phyloP scores from a whole-genome alignment of 2,797 vertebrate species.

The Thaleichthys pacificus region DNA sequence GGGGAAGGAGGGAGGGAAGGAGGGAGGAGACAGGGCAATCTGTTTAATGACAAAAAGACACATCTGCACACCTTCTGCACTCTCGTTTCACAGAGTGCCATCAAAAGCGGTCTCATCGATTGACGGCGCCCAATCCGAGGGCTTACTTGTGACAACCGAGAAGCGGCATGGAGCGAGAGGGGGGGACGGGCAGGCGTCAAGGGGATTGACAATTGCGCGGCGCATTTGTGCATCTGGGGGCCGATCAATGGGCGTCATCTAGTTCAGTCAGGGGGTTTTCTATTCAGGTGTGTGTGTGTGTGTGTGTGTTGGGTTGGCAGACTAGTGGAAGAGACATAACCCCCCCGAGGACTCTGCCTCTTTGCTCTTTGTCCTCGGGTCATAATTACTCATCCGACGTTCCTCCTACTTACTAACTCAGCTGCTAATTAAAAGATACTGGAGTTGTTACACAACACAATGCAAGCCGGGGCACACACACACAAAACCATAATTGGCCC shows the following conservation, averaged over 20 bases:
- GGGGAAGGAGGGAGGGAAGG: slow-evolving; percentile 4
- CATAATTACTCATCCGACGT: slow-evolving; percentile 40
- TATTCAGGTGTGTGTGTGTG: slow-evolving; percentile 20
- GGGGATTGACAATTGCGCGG: slow-evolving; percentile 36
- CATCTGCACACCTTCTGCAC: background rate
- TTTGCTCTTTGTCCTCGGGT: slow-evolving; percentile 26
- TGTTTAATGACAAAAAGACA: slow-evolving; percentile 14
- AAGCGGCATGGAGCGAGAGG: background rate
- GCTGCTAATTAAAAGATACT: slow-evolving; percentile 54
- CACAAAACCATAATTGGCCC: slow-evolving; percentile 28
- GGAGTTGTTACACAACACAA: slow-evolving; percentile 39
- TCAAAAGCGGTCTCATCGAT: slow-evolving; percentile 22
- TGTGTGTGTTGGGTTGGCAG: slow-evolving; percentile 10
- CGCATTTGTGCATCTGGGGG: slow-evolving; percentile 34
- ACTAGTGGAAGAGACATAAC: background rate
- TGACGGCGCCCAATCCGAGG: slow-evolving; percentile 28
- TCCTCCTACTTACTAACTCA: slow-evolving; percentile 20
- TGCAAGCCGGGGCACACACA: slow-evolving; percentile 24
- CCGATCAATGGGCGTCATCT: slow-evolving; percentile 43
- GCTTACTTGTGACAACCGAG: slow-evolving; percentile 21
- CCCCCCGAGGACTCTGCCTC: background rate
- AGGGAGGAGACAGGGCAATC: background rate
- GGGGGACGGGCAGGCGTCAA: background rate
- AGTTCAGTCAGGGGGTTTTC: slow-evolving; percentile 19
- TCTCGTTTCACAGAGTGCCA: slow-evolving; percentile 7